phyloP scores from a whole-genome alignment of 2,888 invertebrate species.

The Griposia aprilina region DNA sequence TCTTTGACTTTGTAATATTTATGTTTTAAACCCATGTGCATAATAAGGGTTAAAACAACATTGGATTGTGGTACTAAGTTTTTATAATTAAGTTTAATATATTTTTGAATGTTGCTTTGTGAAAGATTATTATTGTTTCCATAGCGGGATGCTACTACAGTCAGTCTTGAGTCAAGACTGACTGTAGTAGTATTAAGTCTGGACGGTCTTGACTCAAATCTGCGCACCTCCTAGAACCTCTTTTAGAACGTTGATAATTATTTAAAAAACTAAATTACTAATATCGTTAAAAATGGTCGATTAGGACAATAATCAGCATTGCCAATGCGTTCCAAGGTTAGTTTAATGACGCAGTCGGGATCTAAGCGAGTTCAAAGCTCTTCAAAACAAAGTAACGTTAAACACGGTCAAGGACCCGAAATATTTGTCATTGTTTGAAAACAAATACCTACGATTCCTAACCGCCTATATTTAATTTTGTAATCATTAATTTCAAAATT shows the following conservation, averaged over 20 bases:
- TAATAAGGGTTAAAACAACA: background rate
- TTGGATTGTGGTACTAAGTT: too few relatives aligned
- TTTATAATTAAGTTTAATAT: background rate
- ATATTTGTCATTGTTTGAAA: background rate
- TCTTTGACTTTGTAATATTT: background rate
- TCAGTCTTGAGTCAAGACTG: background rate
- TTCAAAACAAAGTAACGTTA: conserved; percentile 12
- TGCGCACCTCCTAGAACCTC: background rate
- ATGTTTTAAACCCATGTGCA: background rate
- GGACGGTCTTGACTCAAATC: background rate
- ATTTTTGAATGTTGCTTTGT: background rate
- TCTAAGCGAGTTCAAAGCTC: conserved; percentile 22
- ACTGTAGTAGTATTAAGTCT: too few relatives aligned
- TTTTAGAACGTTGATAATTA: background rate
- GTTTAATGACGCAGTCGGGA: background rate
- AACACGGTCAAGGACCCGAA: conserved; percentile 11
- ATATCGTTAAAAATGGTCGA: background rate
- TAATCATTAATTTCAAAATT: background rate
- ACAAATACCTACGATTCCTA: background rate
- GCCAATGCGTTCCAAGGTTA: conserved; percentile 22
- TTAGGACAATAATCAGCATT: conserved; percentile 19
- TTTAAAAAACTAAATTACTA: background rate
- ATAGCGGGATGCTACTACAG: background rate
- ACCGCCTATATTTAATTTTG: background rate
- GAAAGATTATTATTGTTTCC: background rate